These are phyloP conservation scores for Condylura cristata DNA, from an alignment of 2,113 vertebrate genomes.

Conservation along the genomic window DNA sequence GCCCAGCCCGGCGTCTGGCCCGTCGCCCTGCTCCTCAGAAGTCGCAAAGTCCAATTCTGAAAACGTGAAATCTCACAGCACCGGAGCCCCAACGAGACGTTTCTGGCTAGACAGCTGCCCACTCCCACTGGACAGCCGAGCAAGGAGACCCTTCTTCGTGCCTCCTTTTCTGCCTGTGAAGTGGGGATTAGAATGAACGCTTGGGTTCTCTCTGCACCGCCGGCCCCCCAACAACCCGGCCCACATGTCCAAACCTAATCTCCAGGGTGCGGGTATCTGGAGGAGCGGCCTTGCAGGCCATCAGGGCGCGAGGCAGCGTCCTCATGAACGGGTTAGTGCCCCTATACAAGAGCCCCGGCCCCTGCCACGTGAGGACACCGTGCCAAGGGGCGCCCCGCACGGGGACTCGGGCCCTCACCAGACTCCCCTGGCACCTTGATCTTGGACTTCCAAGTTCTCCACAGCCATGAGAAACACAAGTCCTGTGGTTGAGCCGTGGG, in stretches of 20 bases:
- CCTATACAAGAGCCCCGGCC: not conserved
- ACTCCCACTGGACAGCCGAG: not conserved
- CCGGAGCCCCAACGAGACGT: not conserved
- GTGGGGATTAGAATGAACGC: too few species aligned
- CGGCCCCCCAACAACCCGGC: too few species aligned
- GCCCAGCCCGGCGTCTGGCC: not conserved
- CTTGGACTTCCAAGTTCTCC: not conserved
- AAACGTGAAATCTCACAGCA: not conserved
- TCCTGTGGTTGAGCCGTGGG: not conserved
- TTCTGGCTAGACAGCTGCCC: not conserved
- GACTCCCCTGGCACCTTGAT: not conserved
- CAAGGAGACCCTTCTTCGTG: not conserved
- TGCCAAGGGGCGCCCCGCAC: too few species aligned
- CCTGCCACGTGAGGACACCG: not conserved
- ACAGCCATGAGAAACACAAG: not conserved
- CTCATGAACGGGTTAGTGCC: not conserved
- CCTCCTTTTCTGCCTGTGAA: not conserved
- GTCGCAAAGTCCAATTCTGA: not conserved
- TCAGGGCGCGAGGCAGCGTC: not conserved
- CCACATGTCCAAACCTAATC: not conserved
- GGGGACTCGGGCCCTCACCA: not conserved
- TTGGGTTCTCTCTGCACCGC: too few species aligned
- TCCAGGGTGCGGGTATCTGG: not conserved
- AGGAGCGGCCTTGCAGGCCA: not conserved
- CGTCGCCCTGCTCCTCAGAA: not conserved